Evolutionary conservation across 2,113 vertebrate genomes (phyloP).

Genomic region (Cephalopholis sonnerati): DNA sequence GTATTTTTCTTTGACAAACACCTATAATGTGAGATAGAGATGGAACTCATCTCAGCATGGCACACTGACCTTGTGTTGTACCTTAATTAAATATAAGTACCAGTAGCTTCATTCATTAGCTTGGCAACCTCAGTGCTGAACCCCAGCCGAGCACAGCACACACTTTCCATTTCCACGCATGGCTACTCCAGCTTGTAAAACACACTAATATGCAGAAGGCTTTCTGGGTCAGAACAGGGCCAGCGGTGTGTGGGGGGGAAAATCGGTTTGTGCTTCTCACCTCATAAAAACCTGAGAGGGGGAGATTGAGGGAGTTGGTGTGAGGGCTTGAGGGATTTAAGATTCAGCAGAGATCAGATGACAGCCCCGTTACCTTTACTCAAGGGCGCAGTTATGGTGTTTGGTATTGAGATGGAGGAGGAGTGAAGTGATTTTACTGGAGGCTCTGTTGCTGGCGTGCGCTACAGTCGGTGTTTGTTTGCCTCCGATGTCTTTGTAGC

Average conservation of each 20-base stretch:
- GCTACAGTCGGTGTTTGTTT: constrained; percentile 27
- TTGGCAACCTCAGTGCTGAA: constrained; percentile 49
- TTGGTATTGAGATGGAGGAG: constrained; percentile 42
- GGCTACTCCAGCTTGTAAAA: constrained; percentile 59
- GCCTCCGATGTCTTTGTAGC: background rate
- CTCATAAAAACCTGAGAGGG: constrained; percentile 69
- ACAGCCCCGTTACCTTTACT: constrained; percentile 40
- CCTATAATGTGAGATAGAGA: constrained; percentile 2
- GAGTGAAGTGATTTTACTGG: constrained; percentile 22
- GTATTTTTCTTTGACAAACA: constrained; percentile 6
- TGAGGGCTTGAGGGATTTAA: constrained; percentile 61
- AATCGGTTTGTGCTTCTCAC: constrained; percentile 75
- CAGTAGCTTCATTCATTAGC: constrained; percentile 67
- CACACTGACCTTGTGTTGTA: background rate
- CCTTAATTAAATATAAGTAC: constrained; percentile 56
- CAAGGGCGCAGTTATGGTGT: constrained; percentile 33
- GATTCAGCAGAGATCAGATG: constrained; percentile 57
- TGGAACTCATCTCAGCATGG: constrained; percentile 1
- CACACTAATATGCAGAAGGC: constrained; percentile 56
- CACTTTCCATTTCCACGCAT: constrained; percentile 41
- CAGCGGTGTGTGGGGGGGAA: constrained; percentile 21
- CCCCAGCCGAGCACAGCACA: constrained; percentile 35
- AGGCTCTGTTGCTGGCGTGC: background rate
- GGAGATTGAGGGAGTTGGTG: constrained; percentile 37
- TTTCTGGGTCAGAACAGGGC: constrained; percentile 55